Evolutionary conservation across 2,113 vertebrate genomes (phyloP).

Genomic region (Erythrocebus patas): DNA sequence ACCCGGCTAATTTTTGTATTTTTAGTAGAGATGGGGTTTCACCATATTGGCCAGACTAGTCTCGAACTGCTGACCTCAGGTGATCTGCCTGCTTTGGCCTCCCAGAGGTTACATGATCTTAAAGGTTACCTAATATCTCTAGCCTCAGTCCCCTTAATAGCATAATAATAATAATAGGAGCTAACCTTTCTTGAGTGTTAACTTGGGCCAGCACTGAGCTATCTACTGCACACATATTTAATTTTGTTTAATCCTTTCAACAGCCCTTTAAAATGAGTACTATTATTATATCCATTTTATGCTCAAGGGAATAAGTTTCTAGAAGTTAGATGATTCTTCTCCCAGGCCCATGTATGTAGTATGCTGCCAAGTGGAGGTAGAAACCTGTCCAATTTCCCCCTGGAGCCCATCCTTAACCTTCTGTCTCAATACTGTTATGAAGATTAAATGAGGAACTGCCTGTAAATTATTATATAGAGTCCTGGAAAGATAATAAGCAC

Average conservation of each 20-base stretch:
- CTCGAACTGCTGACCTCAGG: too few relatives aligned
- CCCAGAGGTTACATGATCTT: not conserved
- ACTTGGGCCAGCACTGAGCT: not conserved
- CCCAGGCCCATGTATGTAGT: accelerated
- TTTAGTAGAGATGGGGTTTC: too few relatives aligned
- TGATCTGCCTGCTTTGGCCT: accelerated
- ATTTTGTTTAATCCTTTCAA: not conserved
- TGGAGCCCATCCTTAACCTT: accelerated
- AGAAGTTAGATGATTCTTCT: not conserved
- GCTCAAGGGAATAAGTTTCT: not conserved
- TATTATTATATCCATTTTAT: not conserved
- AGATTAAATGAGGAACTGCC: not conserved
- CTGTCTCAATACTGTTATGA: accelerated
- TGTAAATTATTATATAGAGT: not conserved
- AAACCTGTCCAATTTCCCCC: not conserved
- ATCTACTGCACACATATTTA: not conserved
- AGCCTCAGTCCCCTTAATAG: not conserved
- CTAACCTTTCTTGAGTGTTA: not conserved
- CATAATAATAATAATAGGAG: too few relatives aligned
- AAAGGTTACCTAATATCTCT: too few relatives aligned
- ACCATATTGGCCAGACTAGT: too few relatives aligned
- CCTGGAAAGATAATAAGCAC: not conserved
- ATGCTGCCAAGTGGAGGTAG: not conserved
- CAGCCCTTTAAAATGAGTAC: not conserved
- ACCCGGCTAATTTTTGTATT: too few relatives aligned